A percentile compares a stretch with the other conserved stretches of the same genome.
phyloP scores from a whole-genome alignment of 1,140 invertebrate genomes.

The Drosophila tristis region DNA sequence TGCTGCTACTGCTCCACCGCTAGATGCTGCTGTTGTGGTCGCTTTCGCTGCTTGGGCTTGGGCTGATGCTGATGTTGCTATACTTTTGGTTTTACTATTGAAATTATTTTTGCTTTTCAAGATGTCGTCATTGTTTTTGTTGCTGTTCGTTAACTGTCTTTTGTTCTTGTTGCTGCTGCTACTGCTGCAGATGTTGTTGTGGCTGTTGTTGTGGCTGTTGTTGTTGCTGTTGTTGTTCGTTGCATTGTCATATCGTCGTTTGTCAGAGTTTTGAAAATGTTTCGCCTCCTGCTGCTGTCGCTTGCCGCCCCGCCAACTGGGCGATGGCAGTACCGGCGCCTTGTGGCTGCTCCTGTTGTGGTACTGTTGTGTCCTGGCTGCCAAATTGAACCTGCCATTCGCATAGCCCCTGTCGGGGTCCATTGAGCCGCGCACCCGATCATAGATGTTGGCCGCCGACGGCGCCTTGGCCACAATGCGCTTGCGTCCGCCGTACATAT shows the following conservation, averaged over 20 bases:
- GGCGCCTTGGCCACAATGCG: slow-evolving; percentile 71
- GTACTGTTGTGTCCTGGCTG: slow-evolving; percentile 16
- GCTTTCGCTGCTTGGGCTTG: slow-evolving; percentile 48
- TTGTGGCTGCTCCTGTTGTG: slow-evolving; percentile 36
- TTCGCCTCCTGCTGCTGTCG: slow-evolving; percentile 47
- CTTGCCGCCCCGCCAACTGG: slow-evolving; percentile 69
- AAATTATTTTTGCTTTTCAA: slow-evolving; percentile 71
- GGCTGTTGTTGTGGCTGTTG: slow-evolving; percentile 55
- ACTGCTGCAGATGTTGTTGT: slow-evolving; percentile 37
- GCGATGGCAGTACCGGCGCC: slow-evolving; percentile 59
- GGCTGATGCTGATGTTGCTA: slow-evolving; percentile 51
- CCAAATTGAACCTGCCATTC: slow-evolving; percentile 24
- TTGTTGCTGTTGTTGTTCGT: slow-evolving; percentile 45
- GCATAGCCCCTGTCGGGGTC: slow-evolving; percentile 52
- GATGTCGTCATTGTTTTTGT: slow-evolving; percentile 76
- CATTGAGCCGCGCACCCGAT: slow-evolving; percentile 64
- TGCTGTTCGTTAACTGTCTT: slow-evolving; percentile 73
- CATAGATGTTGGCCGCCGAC: slow-evolving; percentile 71
- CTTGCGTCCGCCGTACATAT: slow-evolving; percentile 79
- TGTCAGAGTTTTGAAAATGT: slow-evolving; percentile 65
- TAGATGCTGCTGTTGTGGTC: slow-evolving; percentile 38
- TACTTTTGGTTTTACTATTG: slow-evolving; percentile 75
- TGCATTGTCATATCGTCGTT: slow-evolving; percentile 77
- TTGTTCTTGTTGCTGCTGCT: slow-evolving; percentile 58
- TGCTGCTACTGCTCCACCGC: slow-evolving; percentile 20